These are phyloP conservation scores for Aurelia sp. DNA, from an alignment of 30 jellyfish, hydroid and myxozoan species.

Conservation along the genomic window DNA sequence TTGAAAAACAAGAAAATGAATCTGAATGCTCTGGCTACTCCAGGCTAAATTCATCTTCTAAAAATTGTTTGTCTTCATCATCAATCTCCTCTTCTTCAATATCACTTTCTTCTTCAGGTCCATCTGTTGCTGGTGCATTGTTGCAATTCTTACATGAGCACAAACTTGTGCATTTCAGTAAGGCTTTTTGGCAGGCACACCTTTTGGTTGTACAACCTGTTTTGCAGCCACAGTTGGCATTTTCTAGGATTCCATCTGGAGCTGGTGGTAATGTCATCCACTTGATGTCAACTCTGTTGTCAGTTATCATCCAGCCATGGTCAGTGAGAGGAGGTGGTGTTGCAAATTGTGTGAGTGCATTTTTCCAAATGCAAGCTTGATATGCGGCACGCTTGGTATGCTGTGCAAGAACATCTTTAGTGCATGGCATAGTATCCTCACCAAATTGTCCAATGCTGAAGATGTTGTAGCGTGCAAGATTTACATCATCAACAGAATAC, in stretches of 20 bases:
- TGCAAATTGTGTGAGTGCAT: not conserved
- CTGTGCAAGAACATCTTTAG: not conserved
- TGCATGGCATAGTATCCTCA: slow-evolving; percentile 39
- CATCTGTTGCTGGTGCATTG: not conserved
- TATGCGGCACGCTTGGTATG: slow-evolving; percentile 15
- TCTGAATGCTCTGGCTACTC: not conserved
- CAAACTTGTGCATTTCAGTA: slow-evolving; percentile 30
- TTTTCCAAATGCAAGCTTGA: slow-evolving; percentile 37
- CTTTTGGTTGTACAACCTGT: slow-evolving; percentile 40
- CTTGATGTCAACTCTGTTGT: not conserved
- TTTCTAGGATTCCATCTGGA: slow-evolving; percentile 23
- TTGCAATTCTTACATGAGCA: slow-evolving; percentile 15
- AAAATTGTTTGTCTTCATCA: not conserved
- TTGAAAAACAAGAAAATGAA: too few species aligned
- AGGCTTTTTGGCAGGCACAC: slow-evolving; percentile 35
- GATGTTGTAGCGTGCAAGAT: slow-evolving; percentile 19
- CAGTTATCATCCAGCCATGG: slow-evolving; percentile 36
- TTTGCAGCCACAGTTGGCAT: slow-evolving; percentile 49
- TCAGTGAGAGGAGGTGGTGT: not conserved
- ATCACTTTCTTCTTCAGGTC: not conserved
- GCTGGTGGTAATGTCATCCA: slow-evolving; percentile 44
- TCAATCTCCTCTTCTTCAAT: not conserved
- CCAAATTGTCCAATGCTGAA: slow-evolving; percentile 28
- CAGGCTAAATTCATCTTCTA: slow-evolving; percentile 4
- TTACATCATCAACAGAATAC: slow-evolving; percentile 10